Evolutionary conservation across 2,113 vertebrate genomes (phyloP), one percentile per base, ranked within the genome.

Genomic region (Fulica atra): DNA sequence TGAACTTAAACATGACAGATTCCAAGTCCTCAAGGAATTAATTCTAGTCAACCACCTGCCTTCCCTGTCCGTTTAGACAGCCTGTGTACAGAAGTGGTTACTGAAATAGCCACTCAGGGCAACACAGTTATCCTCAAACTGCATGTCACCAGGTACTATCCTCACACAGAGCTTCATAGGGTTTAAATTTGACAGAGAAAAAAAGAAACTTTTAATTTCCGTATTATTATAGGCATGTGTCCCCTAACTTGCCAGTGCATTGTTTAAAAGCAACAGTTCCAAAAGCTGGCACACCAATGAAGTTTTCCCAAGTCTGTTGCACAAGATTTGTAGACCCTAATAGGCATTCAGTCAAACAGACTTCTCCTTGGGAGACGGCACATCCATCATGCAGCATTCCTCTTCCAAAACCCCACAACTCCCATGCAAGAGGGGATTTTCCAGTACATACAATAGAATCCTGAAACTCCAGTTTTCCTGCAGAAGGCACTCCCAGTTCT

Each of bases 211-310:
- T 54, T 5, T 19, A 10, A 61, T 59, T 54, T 44, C 36, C 76
- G 13, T 12, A 31, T 36, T 56, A 69, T 0, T 19, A 2, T 9
- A 3, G 33, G 16, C 6, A 13, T 29, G 23, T n/a, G n/a, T n/a
- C 17, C 56, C 59, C 0, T 16, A 69, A 46, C 5, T 40, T 35
- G 9, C 25, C 60, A 81, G 20, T 19, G 35, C 14, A 42, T 13
- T 53, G 40, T 35, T 92, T 29, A 44, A 79, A 72, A 71, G 16
- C 21, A 64, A 17, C 10, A 76, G 15, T 48, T 29, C 40, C 19
- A 33, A 71, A 76, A 76, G 12, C 25, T 60, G 46, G 9, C 36
- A 25, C 6, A 16, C 5, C 20, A 51, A 48, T 54, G 23, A 50
- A 57, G 13, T 64, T 91, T 76, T 51, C 57, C 36, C 51, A 0